Evolutionary conservation across 2,888 invertebrate genomes (phyloP).

Genomic region (Hypercompe scribonia): DNA sequence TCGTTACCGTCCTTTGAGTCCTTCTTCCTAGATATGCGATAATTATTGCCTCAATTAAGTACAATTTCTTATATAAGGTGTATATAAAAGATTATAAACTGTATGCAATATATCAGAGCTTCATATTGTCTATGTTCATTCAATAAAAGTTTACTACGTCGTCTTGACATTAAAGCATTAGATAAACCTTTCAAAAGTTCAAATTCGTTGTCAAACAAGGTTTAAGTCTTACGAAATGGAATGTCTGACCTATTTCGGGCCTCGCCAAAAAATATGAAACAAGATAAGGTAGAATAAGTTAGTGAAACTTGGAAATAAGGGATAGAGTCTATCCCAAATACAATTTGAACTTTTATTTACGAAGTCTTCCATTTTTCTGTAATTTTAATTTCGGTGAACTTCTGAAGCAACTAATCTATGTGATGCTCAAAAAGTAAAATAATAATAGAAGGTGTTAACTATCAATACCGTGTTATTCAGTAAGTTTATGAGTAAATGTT

Average conservation of each 20-base stretch:
- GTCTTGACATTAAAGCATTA: neutral
- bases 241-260: constrained; percentile 24
- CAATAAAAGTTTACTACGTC: neutral
- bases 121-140: neutral
- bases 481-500: neutral
- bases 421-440: neutral
- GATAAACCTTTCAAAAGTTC: constrained; percentile 5
- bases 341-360: constrained; percentile 33
- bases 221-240: constrained; percentile 22
- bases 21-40: too few relatives aligned
- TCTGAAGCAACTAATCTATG: neutral
- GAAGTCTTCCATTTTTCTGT: constrained; percentile 19
- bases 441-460: neutral
- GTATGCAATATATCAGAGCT: too few relatives aligned
- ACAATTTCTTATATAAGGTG: too few relatives aligned
- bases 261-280: constrained; percentile 32
- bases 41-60: too few relatives aligned
- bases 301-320: constrained; percentile 30
- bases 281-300: constrained; percentile 38
- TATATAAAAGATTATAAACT: too few relatives aligned
- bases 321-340: constrained; percentile 20
- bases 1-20: too few relatives aligned
- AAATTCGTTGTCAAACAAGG: constrained; percentile 29
- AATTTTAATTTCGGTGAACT: constrained; percentile 10
- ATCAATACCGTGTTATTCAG: neutral